phyloP scores from a whole-genome alignment of 2,888 invertebrate species.

The Willowsia nigromaculata region DNA sequence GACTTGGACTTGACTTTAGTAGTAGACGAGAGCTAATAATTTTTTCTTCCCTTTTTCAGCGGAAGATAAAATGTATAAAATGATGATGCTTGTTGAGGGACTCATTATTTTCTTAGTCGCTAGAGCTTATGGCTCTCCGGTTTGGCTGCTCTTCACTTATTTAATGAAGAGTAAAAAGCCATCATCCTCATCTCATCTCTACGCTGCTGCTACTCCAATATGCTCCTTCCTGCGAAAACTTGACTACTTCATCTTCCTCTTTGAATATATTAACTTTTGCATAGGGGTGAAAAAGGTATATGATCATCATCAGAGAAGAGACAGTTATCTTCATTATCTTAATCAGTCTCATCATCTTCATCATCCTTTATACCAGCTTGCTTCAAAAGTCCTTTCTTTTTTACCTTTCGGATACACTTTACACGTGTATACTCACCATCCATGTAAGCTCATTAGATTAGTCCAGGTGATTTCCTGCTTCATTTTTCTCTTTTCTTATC shows the following conservation, averaged over 20 bases:
- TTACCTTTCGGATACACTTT: not conserved
- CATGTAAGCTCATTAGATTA: slow-evolving; percentile 39
- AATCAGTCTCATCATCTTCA: slow-evolving; percentile 14
- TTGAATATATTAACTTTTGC: not conserved
- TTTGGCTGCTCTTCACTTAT: not conserved
- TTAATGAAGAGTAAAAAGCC: slow-evolving; percentile 58
- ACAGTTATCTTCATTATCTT: slow-evolving; percentile 39
- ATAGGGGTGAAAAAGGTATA: not conserved
- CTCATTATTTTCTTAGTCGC: slow-evolving; percentile 21
- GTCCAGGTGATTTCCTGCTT: slow-evolving; percentile 46
- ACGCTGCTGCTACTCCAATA: not conserved
- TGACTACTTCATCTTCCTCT: not conserved
- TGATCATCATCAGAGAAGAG: not conserved
- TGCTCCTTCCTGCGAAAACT: not conserved
- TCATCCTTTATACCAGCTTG: not conserved
- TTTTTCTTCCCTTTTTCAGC: not conserved
- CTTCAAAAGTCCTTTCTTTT: not conserved
- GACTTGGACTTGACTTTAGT: too few species aligned
- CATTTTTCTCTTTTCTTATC: slow-evolving; percentile 6
- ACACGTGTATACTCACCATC: slow-evolving; percentile 44
- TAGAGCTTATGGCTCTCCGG: not conserved
- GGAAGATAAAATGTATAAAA: slow-evolving; percentile 28
- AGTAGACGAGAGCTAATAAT: not conserved
- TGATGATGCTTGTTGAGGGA: slow-evolving; percentile 12
- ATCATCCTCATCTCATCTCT: slow-evolving; percentile 4